phyloP scores from a whole-genome alignment of 2,113 vertebrate species.

The Sialia sialis region DNA sequence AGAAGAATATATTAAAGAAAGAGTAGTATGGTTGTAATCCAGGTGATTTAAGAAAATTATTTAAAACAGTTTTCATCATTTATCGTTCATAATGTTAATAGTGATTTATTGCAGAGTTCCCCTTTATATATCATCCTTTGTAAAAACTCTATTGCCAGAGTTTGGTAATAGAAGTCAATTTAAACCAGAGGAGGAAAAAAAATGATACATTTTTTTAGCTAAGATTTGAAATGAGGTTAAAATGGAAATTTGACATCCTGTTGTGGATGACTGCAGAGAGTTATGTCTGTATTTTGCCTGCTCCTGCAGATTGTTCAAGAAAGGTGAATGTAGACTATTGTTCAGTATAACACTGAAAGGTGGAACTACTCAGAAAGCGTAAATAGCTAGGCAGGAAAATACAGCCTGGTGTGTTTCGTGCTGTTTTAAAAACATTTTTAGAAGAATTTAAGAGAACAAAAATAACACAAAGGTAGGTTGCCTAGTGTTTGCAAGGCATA shows the following conservation, averaged over 20 bases:
- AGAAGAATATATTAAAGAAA: background rate
- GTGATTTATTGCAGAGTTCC: background rate
- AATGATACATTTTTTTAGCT: background rate
- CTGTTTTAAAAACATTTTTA: background rate
- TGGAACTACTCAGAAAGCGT: background rate
- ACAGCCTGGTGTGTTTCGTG: background rate
- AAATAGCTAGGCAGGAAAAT: background rate
- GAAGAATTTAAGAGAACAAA: background rate
- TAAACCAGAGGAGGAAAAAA: background rate
- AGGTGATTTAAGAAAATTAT: background rate
- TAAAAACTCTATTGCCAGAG: background rate
- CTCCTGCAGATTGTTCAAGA: constrained; percentile 4
- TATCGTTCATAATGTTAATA: background rate
- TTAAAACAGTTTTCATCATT: background rate
- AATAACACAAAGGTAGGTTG: background rate
- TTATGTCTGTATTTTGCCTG: background rate
- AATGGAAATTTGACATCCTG: constrained; percentile 6
- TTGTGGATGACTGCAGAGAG: constrained; percentile 12
- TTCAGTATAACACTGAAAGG: background rate
- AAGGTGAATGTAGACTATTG: background rate
- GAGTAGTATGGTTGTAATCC: background rate
- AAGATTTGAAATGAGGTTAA: background rate
- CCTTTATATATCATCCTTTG: background rate
- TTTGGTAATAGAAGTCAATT: constrained; percentile 15
- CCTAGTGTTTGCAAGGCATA: background rate